These are phyloP conservation scores for Falco cherrug DNA, from an alignment of 2,797 vertebrate genomes.

Conservation along the genomic window DNA sequence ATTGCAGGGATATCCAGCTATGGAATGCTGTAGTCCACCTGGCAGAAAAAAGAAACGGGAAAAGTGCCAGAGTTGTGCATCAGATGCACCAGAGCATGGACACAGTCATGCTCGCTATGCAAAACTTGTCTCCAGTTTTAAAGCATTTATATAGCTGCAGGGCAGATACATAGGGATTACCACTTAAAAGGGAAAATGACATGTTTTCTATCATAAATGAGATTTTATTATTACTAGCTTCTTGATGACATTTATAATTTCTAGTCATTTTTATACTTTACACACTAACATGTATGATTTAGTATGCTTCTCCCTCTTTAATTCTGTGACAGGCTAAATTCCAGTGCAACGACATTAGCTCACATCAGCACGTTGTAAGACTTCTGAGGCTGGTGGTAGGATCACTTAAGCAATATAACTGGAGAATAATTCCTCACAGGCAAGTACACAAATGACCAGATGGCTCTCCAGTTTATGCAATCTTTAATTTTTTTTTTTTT, in stretches of 20 bases:
- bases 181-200: neutral
- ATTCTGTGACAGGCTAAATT: neutral
- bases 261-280: neutral
- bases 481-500: no score
- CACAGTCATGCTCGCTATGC: neutral
- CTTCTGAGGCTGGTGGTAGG: neutral
- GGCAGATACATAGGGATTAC: neutral
- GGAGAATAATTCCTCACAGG: neutral
- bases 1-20: neutral
- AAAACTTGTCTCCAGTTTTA: neutral
- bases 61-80: neutral
- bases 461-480: neutral
- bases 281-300: neutral
- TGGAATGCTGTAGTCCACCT: neutral
- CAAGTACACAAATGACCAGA: neutral
- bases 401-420: neutral
- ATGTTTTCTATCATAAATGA: neutral
- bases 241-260: neutral
- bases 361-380: neutral
- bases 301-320: neutral
- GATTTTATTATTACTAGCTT: neutral
- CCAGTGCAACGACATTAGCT: neutral
- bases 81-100: neutral
- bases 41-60: neutral
- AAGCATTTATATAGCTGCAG: neutral